Evolutionary conservation across 2,113 vertebrate species (phyloP), one percentile per base, ranked within the genome.

Genomic region (Excalfactoria chinensis): DNA sequence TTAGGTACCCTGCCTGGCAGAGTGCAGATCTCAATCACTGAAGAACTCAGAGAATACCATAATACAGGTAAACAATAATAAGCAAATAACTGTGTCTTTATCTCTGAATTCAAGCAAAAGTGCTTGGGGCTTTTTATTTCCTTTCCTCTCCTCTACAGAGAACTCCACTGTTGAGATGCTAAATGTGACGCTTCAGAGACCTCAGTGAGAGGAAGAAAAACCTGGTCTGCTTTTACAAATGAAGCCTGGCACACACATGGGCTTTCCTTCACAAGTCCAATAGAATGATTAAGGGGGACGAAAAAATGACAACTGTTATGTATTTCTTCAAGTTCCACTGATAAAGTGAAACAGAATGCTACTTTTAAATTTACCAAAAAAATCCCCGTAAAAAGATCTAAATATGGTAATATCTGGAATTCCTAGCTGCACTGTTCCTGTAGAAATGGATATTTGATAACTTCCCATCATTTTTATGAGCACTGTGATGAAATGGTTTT

Each of bases 361-460:
- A 21, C 30, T 49, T 70, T 22, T 13, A 48, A 28, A 16, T 35
- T 58, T 63, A 40, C 2, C 21, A 86, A 46, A 64, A 62, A 48
- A 58, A 53, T 22, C 15, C n/a, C n/a, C n/a, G 2, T 48, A 55
- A 89, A 76, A 92, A 3, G 0, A 80, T 68, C 51, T 83, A 60
- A 83, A 89, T 58, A 44, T 46, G 56, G 64, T 17, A 58, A 40
- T 85, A 74, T 37, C 60, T 83, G 79, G 51, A 78, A 58, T 77
- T 91, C 62, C 56, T 93, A 56, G 19, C n/a, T 67, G 51, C 22
- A 59, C 44, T 51, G 28, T 53, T 53, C n/a, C n/a, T 81, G n/a
- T 20, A 77, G 60, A 89, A 95, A 92, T 86, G 30, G 71, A 35
- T 68, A 83, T 89, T 93, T 94, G 92, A 91, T 82, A 85, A 74